Base-by-base conservation (phyloP, 2,797 vertebrate species). In the Premnoplex brunnescens region DNA sequence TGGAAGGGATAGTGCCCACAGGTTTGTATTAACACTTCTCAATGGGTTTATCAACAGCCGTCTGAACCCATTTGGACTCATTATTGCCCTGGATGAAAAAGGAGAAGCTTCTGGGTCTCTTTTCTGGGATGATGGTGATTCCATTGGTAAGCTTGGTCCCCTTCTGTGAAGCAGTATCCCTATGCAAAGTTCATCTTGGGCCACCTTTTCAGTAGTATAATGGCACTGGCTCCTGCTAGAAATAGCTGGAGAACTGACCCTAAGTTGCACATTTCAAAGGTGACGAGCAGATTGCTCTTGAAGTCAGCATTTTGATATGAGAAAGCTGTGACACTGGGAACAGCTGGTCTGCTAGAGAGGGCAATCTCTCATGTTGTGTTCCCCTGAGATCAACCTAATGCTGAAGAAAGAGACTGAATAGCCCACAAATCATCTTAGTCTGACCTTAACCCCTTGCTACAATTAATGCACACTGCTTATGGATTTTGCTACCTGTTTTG, bases 91-190 rank as follows among this genome's bases (percentile, higher is more conserved):
- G 79, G 89, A 97, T 76, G 89, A 97, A 39, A 48, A 84, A 43
- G 94, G 73, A 64, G 39, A 96, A 93, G 92, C 95, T 66, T 91
- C 81, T 76, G 96, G 94, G 14, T 96, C 89, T 60, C 91, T 97
- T 58, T 97, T 97, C 89, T 97, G 97, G 96, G 97, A 97, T 78
- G 95, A 97, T 8, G 95, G 95, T 34, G 96, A 96, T 81, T 97
- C 96, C 39, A 48, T 95, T 0, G 95, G 93, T 97, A 94, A 97
- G 96, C 51, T 51, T 49, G 34, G 28, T 32, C 6, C 21, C 22
- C 18, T 2, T 1, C 10, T 63, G 21, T 27, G 51, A 49, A 68
- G 28, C 21, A 49, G 36, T 30, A 22, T 26, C 48, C 72, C 26
- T 37, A 8, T 14, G 18, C 30, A 72, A 36, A n/a, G 22, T n/a